These are phyloP conservation scores for Charadrius vociferus DNA, from an alignment of 2,113 vertebrate species.

Conservation along the genomic window DNA sequence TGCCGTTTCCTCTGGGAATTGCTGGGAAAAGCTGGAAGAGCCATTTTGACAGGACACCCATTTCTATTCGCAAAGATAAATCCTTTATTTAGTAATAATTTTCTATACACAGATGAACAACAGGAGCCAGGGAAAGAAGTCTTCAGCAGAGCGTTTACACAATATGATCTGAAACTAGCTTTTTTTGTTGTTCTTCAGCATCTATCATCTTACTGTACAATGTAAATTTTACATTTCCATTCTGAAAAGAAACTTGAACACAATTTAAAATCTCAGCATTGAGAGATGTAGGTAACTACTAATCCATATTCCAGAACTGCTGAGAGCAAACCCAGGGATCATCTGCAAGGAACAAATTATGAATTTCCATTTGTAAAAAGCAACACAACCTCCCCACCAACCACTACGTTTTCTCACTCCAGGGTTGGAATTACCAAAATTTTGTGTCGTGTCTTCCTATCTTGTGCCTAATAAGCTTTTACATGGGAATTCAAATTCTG, in stretches of 20 bases:
- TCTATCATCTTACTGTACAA: background rate
- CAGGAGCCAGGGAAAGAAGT: background rate
- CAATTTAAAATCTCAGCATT: slow-evolving; percentile 1
- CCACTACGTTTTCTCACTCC: background rate
- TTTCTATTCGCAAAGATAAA: slow-evolving; percentile 64
- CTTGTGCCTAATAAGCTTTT: background rate
- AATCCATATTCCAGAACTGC: background rate
- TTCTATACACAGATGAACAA: slow-evolving; percentile 40
- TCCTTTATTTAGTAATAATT: slow-evolving; percentile 68
- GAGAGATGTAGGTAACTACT: background rate
- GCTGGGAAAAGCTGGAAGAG: background rate
- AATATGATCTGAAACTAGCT: background rate
- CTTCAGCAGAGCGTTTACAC: slow-evolving; percentile 18
- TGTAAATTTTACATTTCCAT: background rate
- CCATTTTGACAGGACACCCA: slow-evolving; percentile 28
- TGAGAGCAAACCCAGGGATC: background rate
- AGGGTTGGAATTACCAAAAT: background rate
- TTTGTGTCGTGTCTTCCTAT: background rate
- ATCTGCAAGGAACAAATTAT: background rate
- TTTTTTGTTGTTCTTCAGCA: background rate
- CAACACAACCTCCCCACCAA: background rate
- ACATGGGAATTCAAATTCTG: background rate
- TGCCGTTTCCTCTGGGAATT: background rate
- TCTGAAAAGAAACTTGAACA: background rate
- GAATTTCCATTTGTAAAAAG: background rate